Base-by-base conservation (phyloP, 2,797 vertebrate genomes). In the Allenopithecus nigroviridis region DNA sequence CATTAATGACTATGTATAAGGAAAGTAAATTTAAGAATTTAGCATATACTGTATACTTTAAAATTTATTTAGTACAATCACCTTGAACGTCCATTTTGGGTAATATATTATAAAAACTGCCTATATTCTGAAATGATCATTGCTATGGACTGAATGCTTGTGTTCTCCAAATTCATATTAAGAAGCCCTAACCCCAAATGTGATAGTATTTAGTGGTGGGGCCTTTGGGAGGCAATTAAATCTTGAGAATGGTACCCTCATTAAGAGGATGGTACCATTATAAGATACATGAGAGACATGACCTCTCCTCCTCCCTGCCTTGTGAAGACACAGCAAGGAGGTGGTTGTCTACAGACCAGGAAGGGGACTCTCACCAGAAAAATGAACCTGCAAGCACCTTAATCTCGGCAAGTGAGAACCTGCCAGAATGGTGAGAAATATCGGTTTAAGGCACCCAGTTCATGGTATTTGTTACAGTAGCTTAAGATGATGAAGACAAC, bases 41-140 rank as follows among this genome's bases (percentile, higher is more conserved):
- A 85, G 41, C 57, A 39, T 39, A 85, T 41, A 41, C 19, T 57
- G 50, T 50, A 28, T 10, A 84, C 43, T 48, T 97, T 94, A 64
- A 36, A 33, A 86, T 83, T 86, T 94, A 43, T 79, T 89, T 64
- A 95, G 55, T 33, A 92, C 13, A 85, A 86, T 79, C 33, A 94
- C 86, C n/a, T 16, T 70, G 21, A 97, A 93, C 48, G 26, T 4
- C 75, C 24, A 5, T 75, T 84, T 57, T 91, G 43, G 57, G 48
- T 2, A 89, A 76, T 75, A 59, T 8, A 85, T 2, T 43, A 41
- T 28, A 70, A 17, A 28, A 83, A 92, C 2, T 74, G 57, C 30
- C 74, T 72, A 2, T 80, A 87, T 87, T 96, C 41, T 76, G 33
- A 93, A 93, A 43, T 84, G n/a, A 93, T 16, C 87, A 30, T 36